Base-by-base conservation (phyloP, 2,888 invertebrate species). In the Corbicula japonica region DNA sequence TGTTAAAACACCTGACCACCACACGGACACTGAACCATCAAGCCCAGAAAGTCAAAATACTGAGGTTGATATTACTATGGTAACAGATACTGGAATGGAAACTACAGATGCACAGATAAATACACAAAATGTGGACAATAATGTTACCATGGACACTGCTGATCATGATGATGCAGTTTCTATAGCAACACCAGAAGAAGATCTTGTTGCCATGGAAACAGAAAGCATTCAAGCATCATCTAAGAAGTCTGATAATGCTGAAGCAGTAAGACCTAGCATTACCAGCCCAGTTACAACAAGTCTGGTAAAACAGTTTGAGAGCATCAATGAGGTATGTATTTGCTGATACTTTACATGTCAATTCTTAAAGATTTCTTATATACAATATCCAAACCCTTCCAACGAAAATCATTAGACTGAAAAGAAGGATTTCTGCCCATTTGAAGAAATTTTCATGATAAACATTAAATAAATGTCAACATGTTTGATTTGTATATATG, bases 241-340 rank as follows among this genome's bases (percentile, higher is more conserved):
- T 56, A 12, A n/a, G 4, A 32, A 8, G 21, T 56, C 56, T 28
- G 56, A 56, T 15, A 34, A 18, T 3, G 34, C 32, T 15, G 5
- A 3, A 1, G 56, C 32, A 0, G n/a, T 1, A 34, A 21, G 8
- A 2, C 35, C 34, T 32, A 10, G 23, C 21, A 21, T 26, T 18
- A 2, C 63, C 5, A 65, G 63, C 32, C 63, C 66, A 21, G 15
- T 2, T 21, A 41, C 54, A 5, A 21, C 60, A 5, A 61, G 35
- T 61, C 74, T 81, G 12, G 81, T 77, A n/a, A 70, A 32, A 44
- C 66, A 72, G 30, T 81, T 69, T 58, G 44, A 76, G 44, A 71
- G 73, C 41, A 35, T 81, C 41, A 72, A 60, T 61, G 81, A 81
- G 76, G 81, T 81, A 71, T 48, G 58, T 41, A 41, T n/a, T 56